Base-by-base conservation (phyloP, 2,113 vertebrate genomes). In the Syngnathus typhle region DNA sequence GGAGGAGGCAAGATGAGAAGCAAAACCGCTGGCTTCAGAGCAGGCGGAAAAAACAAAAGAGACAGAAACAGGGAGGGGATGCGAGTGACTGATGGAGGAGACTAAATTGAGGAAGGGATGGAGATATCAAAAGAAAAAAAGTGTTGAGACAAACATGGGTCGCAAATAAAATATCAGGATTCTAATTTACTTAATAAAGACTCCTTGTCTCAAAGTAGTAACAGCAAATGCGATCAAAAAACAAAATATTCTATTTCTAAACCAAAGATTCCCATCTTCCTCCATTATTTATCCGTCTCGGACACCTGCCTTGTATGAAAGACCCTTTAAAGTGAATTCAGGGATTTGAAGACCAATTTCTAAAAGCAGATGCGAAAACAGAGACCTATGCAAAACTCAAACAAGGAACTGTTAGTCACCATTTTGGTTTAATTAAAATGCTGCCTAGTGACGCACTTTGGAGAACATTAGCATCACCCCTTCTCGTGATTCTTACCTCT, bases 21-120 rank as follows among this genome's bases (percentile, higher is more conserved):
- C 43, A 36, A 49, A 10, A 49, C 16, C 69, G 52, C 54, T 56
- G 82, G 84, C 78, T 82, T 72, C 75, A 43, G 71, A 38, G 80
- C 80, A 77, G 76, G 69, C 56, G 61, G 67, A 55, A 47, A 69
- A 73, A 70, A 64, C 18, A 46, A 36, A 47, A 87, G 43, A 38
- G 74, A 76, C 19, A n/a, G 7, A 51, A 8, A n/a, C 18, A 55
- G 74, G 47, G 23, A 32, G 3, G 18, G 60, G 58, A 6, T 66
- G 58, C 62, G 58, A 37, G 44, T 51, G 55, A 69, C 71, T 36
- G 59, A 68, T 0, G 55, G 66, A 37, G 66, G 70, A 61, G 65
- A 70, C 75, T 43, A 27, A 47, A 36, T 5, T 1, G 63, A 77
- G 43, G 15, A 36, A 39, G 59, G 46, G 13, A 16, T 43, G 1